Evolutionary conservation across 2,888 invertebrate species (phyloP).

Genomic region (Pycnomerus fuliginosus): DNA sequence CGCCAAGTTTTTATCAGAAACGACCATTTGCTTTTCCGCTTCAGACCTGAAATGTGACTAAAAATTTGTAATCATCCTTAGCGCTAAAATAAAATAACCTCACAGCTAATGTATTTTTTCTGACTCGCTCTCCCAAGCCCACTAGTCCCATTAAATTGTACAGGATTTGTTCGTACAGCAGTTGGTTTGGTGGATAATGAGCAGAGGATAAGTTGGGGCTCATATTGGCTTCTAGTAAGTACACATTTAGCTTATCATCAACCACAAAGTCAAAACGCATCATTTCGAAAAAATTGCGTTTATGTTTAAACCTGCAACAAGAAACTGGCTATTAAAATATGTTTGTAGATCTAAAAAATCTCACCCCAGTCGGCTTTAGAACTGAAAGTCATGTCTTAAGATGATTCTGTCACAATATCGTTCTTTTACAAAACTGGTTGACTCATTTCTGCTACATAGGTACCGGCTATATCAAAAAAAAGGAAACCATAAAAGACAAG

Average conservation of each 20-base stretch:
- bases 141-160: constrained; percentile 79
- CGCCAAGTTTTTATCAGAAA: constrained; percentile 77
- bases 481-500: too few relatives aligned
- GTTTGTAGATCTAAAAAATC: too few relatives aligned
- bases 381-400: too few relatives aligned
- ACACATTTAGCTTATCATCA: constrained; percentile 82
- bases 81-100: constrained; percentile 44
- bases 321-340: too few relatives aligned
- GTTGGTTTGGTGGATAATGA: constrained; percentile 84
- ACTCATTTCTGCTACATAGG: constrained; percentile 8
- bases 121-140: constrained; percentile 64
- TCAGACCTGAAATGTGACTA: constrained; percentile 26
- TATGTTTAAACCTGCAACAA: constrained; percentile 51
- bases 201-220: constrained; percentile 94
- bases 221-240: constrained; percentile 96
- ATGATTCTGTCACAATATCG: too few relatives aligned
- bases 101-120: constrained; percentile 47
- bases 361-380: too few relatives aligned
- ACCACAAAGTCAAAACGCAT: constrained; percentile 92
- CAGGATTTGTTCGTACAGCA: constrained; percentile 90
- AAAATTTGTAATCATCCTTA: not conserved
- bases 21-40: constrained; percentile 45
- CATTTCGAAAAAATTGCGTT: constrained; percentile 86
- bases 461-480: constrained; percentile 5
- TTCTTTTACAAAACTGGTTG: too few relatives aligned